Percentiles rank a stretch among this genome's conserved stretches.
phyloP scores from a whole-genome alignment of 2,888 invertebrate species.

The Ptychoptera albimana region DNA sequence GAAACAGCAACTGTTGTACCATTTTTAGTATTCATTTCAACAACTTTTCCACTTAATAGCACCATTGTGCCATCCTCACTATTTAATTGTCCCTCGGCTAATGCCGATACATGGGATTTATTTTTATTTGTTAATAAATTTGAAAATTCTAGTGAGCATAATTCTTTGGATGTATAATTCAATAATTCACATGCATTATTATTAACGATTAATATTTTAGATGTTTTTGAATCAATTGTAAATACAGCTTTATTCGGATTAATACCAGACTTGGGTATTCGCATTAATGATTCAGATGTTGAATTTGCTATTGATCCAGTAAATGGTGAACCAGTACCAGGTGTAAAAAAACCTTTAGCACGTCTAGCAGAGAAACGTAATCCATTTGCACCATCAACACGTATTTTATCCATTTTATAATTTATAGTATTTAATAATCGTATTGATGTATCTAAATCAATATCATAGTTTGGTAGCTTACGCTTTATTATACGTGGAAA shows the following conservation, averaged over 20 bases:
- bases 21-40: conserved; percentile 41
- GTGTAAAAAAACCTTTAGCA: conserved; percentile 18
- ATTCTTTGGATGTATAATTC: conserved; percentile 38
- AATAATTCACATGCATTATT: conserved; percentile 45
- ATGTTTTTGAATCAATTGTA: conserved; percentile 45
- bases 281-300: conserved; percentile 32
- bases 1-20: conserved; percentile 43
- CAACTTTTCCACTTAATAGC: conserved; percentile 43
- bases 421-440: not conserved
- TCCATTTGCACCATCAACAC: conserved; percentile 38
- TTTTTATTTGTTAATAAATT: conserved; percentile 36
- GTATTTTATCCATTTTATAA: conserved; percentile 1
- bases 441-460: conserved; percentile 17
- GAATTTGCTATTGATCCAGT: conserved; percentile 13
- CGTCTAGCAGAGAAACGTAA: conserved; percentile 36
- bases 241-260: conserved; percentile 52
- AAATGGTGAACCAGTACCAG: conserved; percentile 24
- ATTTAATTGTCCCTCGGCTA: conserved; percentile 34
- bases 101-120: conserved; percentile 33
- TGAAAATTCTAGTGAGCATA: conserved; percentile 33
- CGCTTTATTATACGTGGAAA: conserved; percentile 32
- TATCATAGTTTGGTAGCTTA: conserved; percentile 15
- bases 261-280: conserved; percentile 32
- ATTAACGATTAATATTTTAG: conserved; percentile 52
- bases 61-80: conserved; percentile 41